These are phyloP conservation scores for Lathronympha strigana DNA, from an alignment of 2,888 invertebrate genomes.

Conservation along the genomic window DNA sequence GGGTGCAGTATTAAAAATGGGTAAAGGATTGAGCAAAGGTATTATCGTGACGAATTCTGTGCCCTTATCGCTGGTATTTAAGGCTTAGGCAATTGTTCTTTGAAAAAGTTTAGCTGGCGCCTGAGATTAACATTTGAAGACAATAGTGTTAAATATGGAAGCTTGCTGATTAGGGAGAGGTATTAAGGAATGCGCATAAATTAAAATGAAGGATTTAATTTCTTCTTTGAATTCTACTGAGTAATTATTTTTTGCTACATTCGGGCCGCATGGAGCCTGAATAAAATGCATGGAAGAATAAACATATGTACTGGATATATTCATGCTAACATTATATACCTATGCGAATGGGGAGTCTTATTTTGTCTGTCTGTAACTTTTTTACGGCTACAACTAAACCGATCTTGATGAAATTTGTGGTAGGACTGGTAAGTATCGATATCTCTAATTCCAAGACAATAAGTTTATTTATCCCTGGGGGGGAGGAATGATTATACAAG, in stretches of 20 bases:
- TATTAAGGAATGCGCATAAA: neutral
- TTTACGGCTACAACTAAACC: too few species aligned
- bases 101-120: conserved; percentile 43
- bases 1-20: conserved; percentile 61
- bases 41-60: conserved; percentile 39
- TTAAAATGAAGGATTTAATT: neutral
- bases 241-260: neutral
- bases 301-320: too few species aligned
- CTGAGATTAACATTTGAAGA: conserved; percentile 19
- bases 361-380: too few species aligned
- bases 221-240: neutral
- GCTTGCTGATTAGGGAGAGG: neutral
- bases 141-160: conserved; percentile 12
- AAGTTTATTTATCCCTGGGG: too few species aligned
- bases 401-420: neutral
- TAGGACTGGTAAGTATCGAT: neutral
- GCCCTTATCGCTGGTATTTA: conserved; percentile 56
- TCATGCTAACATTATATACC: too few species aligned
- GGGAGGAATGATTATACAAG: too few species aligned
- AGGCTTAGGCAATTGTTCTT: conserved; percentile 58
- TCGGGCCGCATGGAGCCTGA: too few species aligned
- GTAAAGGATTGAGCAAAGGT: conserved; percentile 53
- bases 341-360: too few species aligned
- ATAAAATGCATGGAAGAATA: too few species aligned
- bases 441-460: too few species aligned